A percentile compares a stretch with the other conserved stretches of the same genome.
These are phyloP conservation scores for Cyanoderma ruficeps DNA, from an alignment of 2,113 vertebrate genomes.

Conservation along the genomic window DNA sequence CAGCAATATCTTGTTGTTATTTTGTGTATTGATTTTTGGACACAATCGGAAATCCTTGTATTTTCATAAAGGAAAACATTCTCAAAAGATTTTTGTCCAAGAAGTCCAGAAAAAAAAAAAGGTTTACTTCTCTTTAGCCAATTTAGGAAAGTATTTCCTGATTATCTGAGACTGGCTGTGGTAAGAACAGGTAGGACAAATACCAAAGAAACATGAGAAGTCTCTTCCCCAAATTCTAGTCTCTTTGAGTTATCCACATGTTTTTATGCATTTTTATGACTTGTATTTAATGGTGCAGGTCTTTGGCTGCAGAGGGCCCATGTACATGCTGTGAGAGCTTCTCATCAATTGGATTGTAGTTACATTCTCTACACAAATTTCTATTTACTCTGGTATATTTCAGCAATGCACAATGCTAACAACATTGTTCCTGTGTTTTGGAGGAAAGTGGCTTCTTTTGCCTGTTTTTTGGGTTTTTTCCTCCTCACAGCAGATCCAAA, in stretches of 20 bases:
- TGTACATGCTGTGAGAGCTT: not conserved
- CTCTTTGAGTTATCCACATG: not conserved
- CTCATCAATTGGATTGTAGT: not conserved
- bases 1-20: not conserved
- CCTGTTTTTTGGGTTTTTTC: fast-evolving
- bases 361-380: not conserved
- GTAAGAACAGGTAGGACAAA: not conserved
- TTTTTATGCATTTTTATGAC: not conserved
- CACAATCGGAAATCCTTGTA: not conserved
- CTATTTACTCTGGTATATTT: not conserved
- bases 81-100: not conserved
- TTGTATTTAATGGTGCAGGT: not conserved
- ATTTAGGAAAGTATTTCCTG: not conserved
- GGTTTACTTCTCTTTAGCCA: not conserved
- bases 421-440: not conserved
- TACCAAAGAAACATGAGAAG: not conserved
- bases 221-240: not conserved
- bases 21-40: not conserved
- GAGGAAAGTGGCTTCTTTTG: not conserved
- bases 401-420: not conserved
- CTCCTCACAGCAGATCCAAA: not conserved
- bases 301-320: not conserved
- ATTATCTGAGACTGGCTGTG: not conserved
- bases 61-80: not conserved
- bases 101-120: not conserved